Evolutionary conservation across 2,888 invertebrate species (phyloP).

Genomic region (Ormyrus labotus): DNA sequence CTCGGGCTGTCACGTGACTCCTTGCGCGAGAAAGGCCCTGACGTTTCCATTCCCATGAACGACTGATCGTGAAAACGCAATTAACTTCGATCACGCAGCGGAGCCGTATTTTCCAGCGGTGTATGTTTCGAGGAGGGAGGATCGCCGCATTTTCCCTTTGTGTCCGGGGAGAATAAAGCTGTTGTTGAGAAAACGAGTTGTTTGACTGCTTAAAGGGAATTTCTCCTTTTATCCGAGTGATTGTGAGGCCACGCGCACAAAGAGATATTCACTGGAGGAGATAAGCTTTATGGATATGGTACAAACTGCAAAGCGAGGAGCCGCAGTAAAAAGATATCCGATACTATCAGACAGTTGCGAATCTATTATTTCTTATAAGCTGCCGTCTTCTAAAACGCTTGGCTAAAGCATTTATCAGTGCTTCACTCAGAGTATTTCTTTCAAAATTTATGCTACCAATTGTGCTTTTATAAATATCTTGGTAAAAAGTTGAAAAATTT

Average conservation of each 20-base stretch:
- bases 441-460: no score
- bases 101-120: no score
- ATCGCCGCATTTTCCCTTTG: not conserved
- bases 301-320: conserved; percentile 23
- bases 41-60: conserved; percentile 22
- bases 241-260: conserved; percentile 3
- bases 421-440: not conserved
- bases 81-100: not conserved
- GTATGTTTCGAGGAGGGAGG: no score
- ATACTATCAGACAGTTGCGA: not conserved
- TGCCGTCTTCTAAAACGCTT: not conserved
- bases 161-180: no score
- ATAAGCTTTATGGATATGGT: conserved; percentile 39
- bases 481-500: no score
- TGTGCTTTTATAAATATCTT: no score
- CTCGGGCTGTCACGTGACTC: conserved; percentile 18
- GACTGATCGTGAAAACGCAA: conserved; percentile 30
- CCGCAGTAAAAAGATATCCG: not conserved
- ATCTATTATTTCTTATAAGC: conserved; percentile 14
- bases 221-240: not conserved
- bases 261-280: conserved; percentile 23
- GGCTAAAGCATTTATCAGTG: conserved; percentile 7
- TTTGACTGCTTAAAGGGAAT: conserved; percentile 17
- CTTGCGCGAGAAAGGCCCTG: conserved; percentile 19
- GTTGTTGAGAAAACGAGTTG: no score